These are phyloP conservation scores for Lysandra coridon DNA, from an alignment of 2,888 invertebrate species.

Conservation along the genomic window DNA sequence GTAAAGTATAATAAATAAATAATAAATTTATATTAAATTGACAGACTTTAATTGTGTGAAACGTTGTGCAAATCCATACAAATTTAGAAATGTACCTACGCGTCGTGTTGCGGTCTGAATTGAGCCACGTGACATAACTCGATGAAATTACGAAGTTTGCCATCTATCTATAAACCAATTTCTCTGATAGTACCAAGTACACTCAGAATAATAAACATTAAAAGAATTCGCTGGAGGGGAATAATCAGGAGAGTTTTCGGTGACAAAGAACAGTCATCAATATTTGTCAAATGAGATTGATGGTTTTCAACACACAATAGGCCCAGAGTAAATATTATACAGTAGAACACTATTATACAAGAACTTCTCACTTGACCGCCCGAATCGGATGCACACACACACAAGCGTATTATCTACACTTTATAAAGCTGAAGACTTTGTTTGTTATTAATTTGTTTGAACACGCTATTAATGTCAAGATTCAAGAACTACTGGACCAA, in stretches of 20 bases:
- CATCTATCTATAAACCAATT: neutral
- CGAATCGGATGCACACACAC: neutral
- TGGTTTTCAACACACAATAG: constrained; percentile 5
- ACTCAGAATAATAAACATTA: neutral
- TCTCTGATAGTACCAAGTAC: neutral
- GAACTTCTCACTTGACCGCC: neutral
- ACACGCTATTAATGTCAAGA: no score
- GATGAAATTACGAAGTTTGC: neutral
- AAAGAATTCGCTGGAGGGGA: neutral
- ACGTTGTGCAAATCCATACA: no score
- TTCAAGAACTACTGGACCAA: no score
- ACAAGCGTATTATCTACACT: no score
- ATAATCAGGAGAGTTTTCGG: neutral
- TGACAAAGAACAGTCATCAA: constrained; percentile 21
- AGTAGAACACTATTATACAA: neutral
- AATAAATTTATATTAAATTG: no score
- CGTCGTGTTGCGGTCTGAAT: no score
- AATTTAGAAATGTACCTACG: no score
- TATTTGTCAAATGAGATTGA: constrained; percentile 30
- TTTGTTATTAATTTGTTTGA: no score
- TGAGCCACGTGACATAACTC: neutral
- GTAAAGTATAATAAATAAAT: no score
- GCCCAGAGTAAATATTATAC: neutral
- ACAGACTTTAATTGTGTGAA: no score
- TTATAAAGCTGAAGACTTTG: no score